Evolutionary conservation across 2,797 vertebrate genomes (phyloP).

Genomic region (Megalops cyprinoides): DNA sequence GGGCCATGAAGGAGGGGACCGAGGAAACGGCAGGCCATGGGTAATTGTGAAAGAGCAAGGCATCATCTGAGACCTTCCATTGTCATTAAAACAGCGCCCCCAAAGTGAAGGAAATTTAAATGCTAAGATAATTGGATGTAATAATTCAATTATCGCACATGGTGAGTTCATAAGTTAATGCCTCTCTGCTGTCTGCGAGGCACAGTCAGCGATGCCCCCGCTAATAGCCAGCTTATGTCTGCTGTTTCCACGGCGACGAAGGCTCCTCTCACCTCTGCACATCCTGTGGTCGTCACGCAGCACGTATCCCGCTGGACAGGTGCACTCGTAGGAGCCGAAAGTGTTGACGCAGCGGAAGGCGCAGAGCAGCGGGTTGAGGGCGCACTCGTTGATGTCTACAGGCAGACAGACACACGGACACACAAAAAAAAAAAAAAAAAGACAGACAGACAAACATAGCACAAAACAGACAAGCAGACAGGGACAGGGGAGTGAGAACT

Average conservation of each 20-base stretch:
- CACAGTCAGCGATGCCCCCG: not conserved
- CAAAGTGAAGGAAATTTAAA: too few species aligned
- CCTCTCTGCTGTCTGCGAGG: not conserved
- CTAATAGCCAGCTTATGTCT: not conserved
- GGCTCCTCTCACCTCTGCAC: conserved; percentile 84
- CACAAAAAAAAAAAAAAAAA: too few species aligned
- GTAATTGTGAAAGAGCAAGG: not conserved
- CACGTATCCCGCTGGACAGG: conserved; percentile 88
- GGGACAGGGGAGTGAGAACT: not conserved
- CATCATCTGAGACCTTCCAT: too few species aligned
- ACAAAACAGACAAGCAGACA: not conserved
- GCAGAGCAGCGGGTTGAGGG: conserved; percentile 89
- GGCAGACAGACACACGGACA: conserved; percentile 12
- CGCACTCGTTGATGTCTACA: conserved; percentile 91
- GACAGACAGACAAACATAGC: not conserved
- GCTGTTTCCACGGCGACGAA: not conserved
- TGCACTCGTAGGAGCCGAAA: conserved; percentile 90
- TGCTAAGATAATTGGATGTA: too few species aligned
- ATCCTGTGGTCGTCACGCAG: conserved; percentile 88
- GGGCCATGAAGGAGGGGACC: not conserved
- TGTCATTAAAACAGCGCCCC: too few species aligned
- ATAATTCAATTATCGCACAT: too few species aligned
- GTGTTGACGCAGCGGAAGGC: conserved; percentile 96
- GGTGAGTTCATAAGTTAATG: too few species aligned
- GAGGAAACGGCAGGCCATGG: not conserved